A percentile compares a stretch with the other conserved stretches of the same genome.
Evolutionary conservation across 2,797 vertebrate genomes (phyloP).

Genomic region (Pteropus rufus): DNA sequence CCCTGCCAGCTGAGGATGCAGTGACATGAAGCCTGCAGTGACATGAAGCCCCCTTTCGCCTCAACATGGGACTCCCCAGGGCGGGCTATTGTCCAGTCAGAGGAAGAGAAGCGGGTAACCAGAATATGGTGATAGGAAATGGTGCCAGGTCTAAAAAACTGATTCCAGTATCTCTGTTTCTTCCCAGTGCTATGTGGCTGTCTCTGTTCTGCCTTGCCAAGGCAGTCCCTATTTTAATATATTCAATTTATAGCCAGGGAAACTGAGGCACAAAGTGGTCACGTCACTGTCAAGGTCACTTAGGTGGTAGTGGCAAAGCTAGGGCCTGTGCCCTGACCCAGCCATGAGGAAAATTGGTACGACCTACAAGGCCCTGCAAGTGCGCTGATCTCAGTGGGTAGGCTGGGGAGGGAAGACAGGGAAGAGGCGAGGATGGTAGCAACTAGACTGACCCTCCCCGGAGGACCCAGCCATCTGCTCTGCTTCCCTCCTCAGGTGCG

Average conservation of each 20-base stretch:
- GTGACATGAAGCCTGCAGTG: neutral
- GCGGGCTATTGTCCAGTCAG: neutral
- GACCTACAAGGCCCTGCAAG: neutral
- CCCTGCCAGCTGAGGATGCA: neutral
- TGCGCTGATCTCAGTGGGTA: neutral
- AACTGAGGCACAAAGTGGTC: neutral
- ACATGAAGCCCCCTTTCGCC: neutral
- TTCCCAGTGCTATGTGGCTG: neutral
- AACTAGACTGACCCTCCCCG: fast-evolving
- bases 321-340: neutral
- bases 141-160: neutral
- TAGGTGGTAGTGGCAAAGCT: neutral
- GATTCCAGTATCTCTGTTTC: neutral
- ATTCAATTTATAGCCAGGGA: neutral
- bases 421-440: fast-evolving
- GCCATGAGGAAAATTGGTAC: neutral
- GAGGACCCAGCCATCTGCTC: neutral
- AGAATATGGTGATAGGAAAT: neutral
- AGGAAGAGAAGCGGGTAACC: neutral
- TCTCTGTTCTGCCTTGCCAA: neutral
- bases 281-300: neutral
- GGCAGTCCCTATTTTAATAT: neutral
- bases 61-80: fast-evolving
- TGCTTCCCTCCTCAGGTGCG: conserved; percentile 84
- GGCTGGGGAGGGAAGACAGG: neutral